Conservation (phyloP, 2,888 invertebrate species). For the Gnatocerus cornutus region DNA sequence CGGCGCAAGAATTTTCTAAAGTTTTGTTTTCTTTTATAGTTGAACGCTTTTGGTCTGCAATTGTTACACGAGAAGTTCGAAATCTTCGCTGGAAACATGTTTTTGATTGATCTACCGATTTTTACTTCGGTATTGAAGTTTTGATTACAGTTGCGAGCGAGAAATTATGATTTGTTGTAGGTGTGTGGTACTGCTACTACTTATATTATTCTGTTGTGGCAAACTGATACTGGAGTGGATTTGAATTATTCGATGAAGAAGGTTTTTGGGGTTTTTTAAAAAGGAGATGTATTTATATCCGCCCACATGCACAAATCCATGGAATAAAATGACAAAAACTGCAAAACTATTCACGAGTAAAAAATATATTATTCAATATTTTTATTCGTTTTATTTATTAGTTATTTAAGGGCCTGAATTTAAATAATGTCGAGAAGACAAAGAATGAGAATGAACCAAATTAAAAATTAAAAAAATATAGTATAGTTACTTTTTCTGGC, state of each 20-base stretch:
- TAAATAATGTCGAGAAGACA: too few relatives aligned
- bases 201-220: slow-evolving; percentile 26
- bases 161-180: too few relatives aligned
- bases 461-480: too few relatives aligned
- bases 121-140: slow-evolving; percentile 29
- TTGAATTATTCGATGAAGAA: slow-evolving; percentile 35
- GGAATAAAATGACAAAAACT: too few relatives aligned
- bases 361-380: too few relatives aligned
- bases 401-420: too few relatives aligned
- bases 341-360: too few relatives aligned
- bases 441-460: too few relatives aligned
- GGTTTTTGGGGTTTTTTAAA: slow-evolving; percentile 38
- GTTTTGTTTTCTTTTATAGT: slow-evolving; percentile 2
- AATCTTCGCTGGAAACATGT: slow-evolving; percentile 23
- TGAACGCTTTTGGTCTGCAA: slow-evolving; percentile 28
- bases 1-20: background rate
- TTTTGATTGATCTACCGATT: slow-evolving; percentile 32
- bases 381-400: too few relatives aligned
- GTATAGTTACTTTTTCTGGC: too few relatives aligned
- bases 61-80: slow-evolving; percentile 25
- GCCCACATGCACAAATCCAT: too few relatives aligned
- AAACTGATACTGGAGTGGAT: slow-evolving; percentile 28
- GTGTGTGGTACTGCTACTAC: slow-evolving; percentile 38
- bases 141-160: background rate
- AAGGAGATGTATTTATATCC: too few relatives aligned